These are phyloP conservation scores for Callionymus lyra DNA, from an alignment of 2,113 vertebrate species.

Conservation along the genomic window DNA sequence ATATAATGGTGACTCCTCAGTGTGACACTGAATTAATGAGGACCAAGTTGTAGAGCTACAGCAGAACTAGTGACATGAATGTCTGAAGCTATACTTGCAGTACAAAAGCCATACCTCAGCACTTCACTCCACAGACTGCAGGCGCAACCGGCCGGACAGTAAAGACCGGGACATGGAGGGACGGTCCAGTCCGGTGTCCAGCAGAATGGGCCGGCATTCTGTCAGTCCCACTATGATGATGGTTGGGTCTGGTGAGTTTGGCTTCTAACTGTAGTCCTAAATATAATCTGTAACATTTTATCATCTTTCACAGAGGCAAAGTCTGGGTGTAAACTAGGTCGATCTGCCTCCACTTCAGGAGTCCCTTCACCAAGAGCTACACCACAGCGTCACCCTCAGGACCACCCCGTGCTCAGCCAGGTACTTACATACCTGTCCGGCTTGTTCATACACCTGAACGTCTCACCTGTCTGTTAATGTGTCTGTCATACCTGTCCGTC, in stretches of 20 bases:
- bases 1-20: too few species aligned
- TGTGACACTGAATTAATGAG: too few species aligned
- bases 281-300: neutral
- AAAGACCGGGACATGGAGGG: constrained; percentile 82
- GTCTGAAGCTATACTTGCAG: too few species aligned
- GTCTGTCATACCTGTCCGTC: constrained; percentile 10
- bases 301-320: constrained; percentile 69
- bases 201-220: constrained; percentile 80
- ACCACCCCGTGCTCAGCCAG: constrained; percentile 74
- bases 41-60: too few species aligned
- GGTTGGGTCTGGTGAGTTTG: constrained; percentile 30
- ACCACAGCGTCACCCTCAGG: constrained; percentile 76
- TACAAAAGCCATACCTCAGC: too few species aligned
- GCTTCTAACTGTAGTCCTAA: neutral
- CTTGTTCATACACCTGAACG: constrained; percentile 28
- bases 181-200: constrained; percentile 62
- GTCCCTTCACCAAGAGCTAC: constrained; percentile 78
- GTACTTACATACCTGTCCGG: constrained; percentile 61
- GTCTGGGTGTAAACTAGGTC: constrained; percentile 77
- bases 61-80: too few species aligned
- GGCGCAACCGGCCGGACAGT: constrained; percentile 77
- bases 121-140: constrained; percentile 64
- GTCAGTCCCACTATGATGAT: constrained; percentile 84
- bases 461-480: neutral
- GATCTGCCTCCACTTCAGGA: constrained; percentile 86